A percentile compares a stretch with the other conserved stretches of the same genome.
These are phyloP conservation scores for Zaprionus africanus DNA, from an alignment of 1,140 invertebrate genomes.

Conservation along the genomic window DNA sequence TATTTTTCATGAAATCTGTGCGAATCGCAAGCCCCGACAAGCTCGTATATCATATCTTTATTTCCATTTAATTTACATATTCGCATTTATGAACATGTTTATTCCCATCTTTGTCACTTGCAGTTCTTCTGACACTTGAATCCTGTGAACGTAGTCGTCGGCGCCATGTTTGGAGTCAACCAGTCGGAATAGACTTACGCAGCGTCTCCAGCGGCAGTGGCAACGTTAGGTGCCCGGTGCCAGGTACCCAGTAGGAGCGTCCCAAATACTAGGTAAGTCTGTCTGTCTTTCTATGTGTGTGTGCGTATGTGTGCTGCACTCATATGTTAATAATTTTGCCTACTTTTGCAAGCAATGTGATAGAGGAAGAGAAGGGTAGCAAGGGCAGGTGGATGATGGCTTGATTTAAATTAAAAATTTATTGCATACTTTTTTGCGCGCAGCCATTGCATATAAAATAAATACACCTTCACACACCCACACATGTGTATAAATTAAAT, in stretches of 20 bases:
- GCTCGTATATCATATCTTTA: slow-evolving; percentile 13
- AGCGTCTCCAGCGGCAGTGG: slow-evolving; percentile 12
- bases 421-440: slow-evolving; percentile 78
- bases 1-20: not conserved
- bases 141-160: not conserved
- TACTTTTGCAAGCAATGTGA: not conserved
- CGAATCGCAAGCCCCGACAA: not conserved
- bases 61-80: slow-evolving; percentile 19
- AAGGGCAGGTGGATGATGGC: slow-evolving; percentile 45
- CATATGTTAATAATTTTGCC: slow-evolving; percentile 65
- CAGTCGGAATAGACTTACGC: slow-evolving; percentile 36
- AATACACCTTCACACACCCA: slow-evolving; percentile 23
- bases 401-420: slow-evolving; percentile 83
- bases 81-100: slow-evolving; percentile 21
- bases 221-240: not conserved
- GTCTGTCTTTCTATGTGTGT: not conserved
- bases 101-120: slow-evolving; percentile 13
- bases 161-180: slow-evolving; percentile 29
- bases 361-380: not conserved
- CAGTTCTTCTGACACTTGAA: slow-evolving; percentile 22
- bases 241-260: not conserved
- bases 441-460: slow-evolving; percentile 58
- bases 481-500: slow-evolving; percentile 73
- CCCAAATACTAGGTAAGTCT: slow-evolving; percentile 15
- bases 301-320: slow-evolving; percentile 49